Conservation (phyloP, 2,888 invertebrate genomes). For the Coelogynopora nodosa region DNA sequence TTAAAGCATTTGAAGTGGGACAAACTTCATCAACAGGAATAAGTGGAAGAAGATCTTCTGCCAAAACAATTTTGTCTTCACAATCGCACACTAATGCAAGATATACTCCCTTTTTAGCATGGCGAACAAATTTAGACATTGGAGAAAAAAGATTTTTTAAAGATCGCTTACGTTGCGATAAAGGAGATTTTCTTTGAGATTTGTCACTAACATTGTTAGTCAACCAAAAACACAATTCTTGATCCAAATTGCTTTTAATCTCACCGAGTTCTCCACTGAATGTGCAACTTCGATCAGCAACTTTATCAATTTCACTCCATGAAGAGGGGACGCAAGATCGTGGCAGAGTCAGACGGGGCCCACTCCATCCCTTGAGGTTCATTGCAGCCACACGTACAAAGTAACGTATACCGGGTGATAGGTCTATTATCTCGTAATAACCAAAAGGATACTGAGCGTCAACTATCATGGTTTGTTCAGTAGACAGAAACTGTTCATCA, state of each 20-base stretch:
- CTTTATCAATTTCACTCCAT: constrained; percentile 14
- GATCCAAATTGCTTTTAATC: constrained; percentile 14
- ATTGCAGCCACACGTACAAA: constrained; percentile 37
- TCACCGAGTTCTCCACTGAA: neutral
- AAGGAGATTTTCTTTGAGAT: neutral
- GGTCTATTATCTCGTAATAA: constrained; percentile 27
- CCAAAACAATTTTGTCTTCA: constrained; percentile 16
- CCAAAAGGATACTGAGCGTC: constrained; percentile 20
- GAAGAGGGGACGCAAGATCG: constrained; percentile 19
- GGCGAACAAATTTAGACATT: neutral
- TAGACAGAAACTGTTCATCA: neutral
- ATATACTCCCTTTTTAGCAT: constrained; percentile 36
- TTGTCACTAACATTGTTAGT: constrained; percentile 21
- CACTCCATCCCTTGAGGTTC: constrained; percentile 37
- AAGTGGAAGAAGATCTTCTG: constrained; percentile 34
- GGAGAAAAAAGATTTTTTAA: constrained; percentile 12
- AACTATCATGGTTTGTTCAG: neutral
- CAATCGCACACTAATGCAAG: constrained; percentile 26
- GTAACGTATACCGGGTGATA: constrained; percentile 25
- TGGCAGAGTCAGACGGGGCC: constrained; percentile 5
- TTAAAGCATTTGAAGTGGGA: neutral
- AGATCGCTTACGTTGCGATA: neutral
- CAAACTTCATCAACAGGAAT: constrained; percentile 20
- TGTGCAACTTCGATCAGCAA: neutral
- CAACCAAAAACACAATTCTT: constrained; percentile 32